Conservation (phyloP, 2,797 vertebrate genomes). For the Coranthus polyacanthus region DNA sequence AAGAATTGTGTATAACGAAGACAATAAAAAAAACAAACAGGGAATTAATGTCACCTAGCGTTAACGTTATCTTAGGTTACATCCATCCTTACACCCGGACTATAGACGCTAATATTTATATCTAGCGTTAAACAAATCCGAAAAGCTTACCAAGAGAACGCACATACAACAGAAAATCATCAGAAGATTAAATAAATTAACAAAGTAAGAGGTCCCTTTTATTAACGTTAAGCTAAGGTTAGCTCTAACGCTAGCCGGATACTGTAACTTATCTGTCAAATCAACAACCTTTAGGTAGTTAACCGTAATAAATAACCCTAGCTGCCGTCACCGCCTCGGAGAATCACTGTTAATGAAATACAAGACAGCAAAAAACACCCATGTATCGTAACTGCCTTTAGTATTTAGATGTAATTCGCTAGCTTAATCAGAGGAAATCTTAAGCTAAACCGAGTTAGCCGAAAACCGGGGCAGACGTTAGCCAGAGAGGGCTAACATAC, state of each 20-base stretch:
- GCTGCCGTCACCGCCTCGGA: background rate
- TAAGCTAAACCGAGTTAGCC: slow-evolving; percentile 55
- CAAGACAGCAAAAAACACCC: rapidly evolving
- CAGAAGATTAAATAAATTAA: background rate
- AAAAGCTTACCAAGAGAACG: rapidly evolving
- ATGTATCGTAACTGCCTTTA: background rate
- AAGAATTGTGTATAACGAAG: background rate
- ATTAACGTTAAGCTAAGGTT: slow-evolving; percentile 25
- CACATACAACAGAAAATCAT: background rate
- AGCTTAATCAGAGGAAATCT: slow-evolving; percentile 25
- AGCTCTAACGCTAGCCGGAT: slow-evolving; percentile 40
- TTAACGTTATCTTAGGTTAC: slow-evolving; percentile 1
- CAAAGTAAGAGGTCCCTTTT: slow-evolving; percentile 1
- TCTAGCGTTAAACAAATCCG: rapidly evolving
- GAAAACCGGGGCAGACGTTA: slow-evolving; percentile 43
- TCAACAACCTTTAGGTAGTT: slow-evolving; percentile 3
- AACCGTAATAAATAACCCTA: background rate
- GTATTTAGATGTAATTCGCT: slow-evolving; percentile 16
- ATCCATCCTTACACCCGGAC: background rate
- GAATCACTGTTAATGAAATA: rapidly evolving
- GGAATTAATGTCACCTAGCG: background rate
- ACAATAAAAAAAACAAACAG: background rate
- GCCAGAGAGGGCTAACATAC: slow-evolving; percentile 37
- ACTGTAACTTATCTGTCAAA: slow-evolving; percentile 66
- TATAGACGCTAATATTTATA: too few species aligned